phyloP scores from a whole-genome alignment of 2,888 invertebrate genomes.

The Drosophila sordidula region DNA sequence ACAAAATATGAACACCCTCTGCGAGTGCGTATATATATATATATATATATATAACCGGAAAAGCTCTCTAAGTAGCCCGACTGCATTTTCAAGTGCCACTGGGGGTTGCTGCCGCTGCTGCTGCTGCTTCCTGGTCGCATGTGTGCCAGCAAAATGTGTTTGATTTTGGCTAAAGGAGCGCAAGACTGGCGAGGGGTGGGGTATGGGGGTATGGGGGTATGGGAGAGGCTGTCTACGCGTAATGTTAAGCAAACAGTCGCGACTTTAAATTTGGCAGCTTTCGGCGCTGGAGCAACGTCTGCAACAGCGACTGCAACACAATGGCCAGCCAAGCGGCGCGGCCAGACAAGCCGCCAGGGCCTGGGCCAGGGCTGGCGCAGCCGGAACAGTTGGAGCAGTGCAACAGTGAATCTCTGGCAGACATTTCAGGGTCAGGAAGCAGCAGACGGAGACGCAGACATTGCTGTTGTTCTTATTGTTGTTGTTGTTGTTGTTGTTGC shows the following conservation, averaged over 20 bases:
- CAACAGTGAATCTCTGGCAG: conserved; percentile 14
- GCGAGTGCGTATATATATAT: no score
- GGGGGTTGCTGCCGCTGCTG: conserved; percentile 42
- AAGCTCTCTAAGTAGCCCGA: conserved; percentile 67
- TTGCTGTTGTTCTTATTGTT: not conserved
- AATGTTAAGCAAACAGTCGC: conserved; percentile 68
- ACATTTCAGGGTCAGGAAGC: conserved; percentile 69
- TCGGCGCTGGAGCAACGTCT: conserved; percentile 14
- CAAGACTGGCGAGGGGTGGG: not conserved
- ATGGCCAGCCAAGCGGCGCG: conserved; percentile 58
- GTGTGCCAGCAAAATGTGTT: conserved; percentile 44
- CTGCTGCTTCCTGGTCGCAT: conserved; percentile 36
- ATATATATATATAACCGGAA: not conserved
- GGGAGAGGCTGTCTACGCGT: conserved; percentile 41
- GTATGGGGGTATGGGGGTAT: not conserved
- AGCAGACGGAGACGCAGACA: conserved; percentile 47
- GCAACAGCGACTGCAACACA: conserved; percentile 54
- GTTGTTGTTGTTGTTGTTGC: not conserved
- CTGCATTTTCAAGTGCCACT: conserved; percentile 67
- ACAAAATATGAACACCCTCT: not conserved
- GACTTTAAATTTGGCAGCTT: conserved; percentile 62
- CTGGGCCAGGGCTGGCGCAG: not conserved
- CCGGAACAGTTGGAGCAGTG: conserved; percentile 12
- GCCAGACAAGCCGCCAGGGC: conserved; percentile 48
- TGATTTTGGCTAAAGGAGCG: conserved; percentile 45